phyloP scores from a whole-genome alignment of 2,113 vertebrate species.

The Aldabrachelys gigantea region DNA sequence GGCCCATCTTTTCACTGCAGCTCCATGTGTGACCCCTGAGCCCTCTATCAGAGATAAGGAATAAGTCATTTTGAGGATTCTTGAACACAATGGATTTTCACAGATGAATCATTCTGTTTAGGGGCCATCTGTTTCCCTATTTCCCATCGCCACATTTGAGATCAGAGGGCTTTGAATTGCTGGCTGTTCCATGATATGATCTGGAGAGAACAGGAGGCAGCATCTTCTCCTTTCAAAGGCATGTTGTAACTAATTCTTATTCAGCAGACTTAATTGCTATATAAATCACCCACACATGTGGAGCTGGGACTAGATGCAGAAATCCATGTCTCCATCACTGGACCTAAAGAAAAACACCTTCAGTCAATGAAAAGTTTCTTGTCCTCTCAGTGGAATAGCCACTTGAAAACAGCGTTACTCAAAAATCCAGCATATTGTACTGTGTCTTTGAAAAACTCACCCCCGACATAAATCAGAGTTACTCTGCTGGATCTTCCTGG shows the following conservation, averaged over 20 bases:
- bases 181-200: not conserved
- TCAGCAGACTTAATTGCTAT: not conserved
- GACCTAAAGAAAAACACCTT: not conserved
- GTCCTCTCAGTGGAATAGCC: not conserved
- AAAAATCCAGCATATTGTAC: no score
- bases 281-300: not conserved
- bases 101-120: not conserved
- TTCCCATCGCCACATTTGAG: not conserved
- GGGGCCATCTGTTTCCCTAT: not conserved
- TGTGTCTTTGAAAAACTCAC: no score
- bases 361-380: not conserved
- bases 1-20: not conserved
- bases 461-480: no score
- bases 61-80: not conserved
- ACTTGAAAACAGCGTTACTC: no score
- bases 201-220: not conserved
- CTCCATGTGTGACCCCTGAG: not conserved
- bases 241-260: not conserved
- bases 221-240: not conserved
- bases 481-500: no score
- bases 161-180: not conserved
- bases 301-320: not conserved
- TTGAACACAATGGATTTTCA: not conserved
- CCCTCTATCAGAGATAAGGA: not conserved
- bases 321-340: not conserved